phyloP scores from a whole-genome alignment of 2,888 invertebrate genomes.

The Harpalus rubripes region DNA sequence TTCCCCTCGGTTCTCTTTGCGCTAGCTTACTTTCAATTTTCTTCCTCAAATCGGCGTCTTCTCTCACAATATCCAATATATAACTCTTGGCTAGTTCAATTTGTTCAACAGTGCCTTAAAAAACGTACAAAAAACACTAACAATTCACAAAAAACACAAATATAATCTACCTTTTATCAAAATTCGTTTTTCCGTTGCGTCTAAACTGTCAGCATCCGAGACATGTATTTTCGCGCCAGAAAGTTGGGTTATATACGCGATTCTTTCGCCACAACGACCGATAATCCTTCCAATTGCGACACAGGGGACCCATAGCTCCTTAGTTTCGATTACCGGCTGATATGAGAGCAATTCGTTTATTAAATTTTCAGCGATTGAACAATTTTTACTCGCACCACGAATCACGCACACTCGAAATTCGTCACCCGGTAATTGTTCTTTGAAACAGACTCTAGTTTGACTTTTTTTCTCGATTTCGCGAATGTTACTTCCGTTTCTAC shows the following conservation, averaged over 20 bases:
- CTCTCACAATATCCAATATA: conserved; percentile 84
- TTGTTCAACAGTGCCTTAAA: conserved; percentile 85
- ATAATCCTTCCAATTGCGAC: conserved; percentile 86
- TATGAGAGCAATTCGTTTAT: conserved; percentile 84
- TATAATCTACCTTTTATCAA: conserved; percentile 73
- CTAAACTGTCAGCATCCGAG: conserved; percentile 71
- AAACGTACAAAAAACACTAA: conserved; percentile 19
- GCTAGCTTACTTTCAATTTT: conserved; percentile 77
- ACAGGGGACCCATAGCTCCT: conserved; percentile 84
- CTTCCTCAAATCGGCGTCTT: conserved; percentile 77
- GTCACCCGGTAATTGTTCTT: conserved; percentile 79
- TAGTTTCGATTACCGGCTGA: conserved; percentile 84
- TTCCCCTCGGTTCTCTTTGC: conserved; percentile 79
- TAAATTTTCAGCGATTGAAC: conserved; percentile 85
- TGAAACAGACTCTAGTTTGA: conserved; percentile 81
- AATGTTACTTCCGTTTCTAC: conserved; percentile 87
- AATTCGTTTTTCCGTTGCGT: conserved; percentile 74
- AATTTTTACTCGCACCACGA: conserved; percentile 83
- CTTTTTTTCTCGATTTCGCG: conserved; percentile 87
- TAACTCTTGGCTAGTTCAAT: conserved; percentile 86
- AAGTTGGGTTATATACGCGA: conserved; percentile 84
- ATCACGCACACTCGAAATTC: conserved; percentile 84
- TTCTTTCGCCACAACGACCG: conserved; percentile 86
- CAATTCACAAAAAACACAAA: background rate
- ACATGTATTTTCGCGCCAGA: conserved; percentile 87